A percentile compares a stretch with the other conserved stretches of the same genome.
Conservation (phyloP, 2,113 vertebrate species). For the Colaptes auratus region DNA sequence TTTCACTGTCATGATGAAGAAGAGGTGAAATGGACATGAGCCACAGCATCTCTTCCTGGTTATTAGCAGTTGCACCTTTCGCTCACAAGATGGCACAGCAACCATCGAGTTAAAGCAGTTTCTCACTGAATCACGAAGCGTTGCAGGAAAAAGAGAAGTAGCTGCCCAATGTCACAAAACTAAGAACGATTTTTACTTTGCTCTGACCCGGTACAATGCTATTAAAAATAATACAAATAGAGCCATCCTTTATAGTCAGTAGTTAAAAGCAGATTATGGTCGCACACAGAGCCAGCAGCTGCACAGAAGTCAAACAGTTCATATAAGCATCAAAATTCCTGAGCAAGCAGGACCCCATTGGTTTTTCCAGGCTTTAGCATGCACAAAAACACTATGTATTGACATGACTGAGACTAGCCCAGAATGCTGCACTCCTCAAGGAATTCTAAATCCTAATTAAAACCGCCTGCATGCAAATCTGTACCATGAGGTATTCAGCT, state of each 20-base stretch:
- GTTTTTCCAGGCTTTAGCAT: constrained; percentile 46
- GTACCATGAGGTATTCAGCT: constrained; percentile 47
- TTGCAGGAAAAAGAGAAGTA: background rate
- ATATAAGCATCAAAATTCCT: background rate
- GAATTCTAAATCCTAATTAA: constrained; percentile 77
- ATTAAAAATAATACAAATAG: background rate
- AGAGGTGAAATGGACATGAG: background rate
- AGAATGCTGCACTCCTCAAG: constrained; percentile 61
- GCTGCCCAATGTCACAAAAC: background rate
- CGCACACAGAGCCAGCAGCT: background rate
- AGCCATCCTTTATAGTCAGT: background rate
- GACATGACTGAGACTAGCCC: constrained; percentile 22
- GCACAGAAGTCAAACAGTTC: background rate
- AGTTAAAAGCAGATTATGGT: background rate
- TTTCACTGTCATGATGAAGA: background rate
- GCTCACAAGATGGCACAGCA: constrained; percentile 77
- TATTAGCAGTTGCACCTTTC: background rate
- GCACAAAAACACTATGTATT: constrained; percentile 53
- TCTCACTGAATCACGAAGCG: background rate
- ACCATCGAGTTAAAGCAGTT: constrained; percentile 10
- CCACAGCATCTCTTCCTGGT: background rate
- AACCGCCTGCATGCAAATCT: constrained; percentile 70
- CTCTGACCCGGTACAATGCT: background rate
- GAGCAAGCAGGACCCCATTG: background rate
- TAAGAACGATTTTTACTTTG: background rate